Evolutionary conservation across 2,797 vertebrate species (phyloP).

Genomic region (Chloroceryle inda): DNA sequence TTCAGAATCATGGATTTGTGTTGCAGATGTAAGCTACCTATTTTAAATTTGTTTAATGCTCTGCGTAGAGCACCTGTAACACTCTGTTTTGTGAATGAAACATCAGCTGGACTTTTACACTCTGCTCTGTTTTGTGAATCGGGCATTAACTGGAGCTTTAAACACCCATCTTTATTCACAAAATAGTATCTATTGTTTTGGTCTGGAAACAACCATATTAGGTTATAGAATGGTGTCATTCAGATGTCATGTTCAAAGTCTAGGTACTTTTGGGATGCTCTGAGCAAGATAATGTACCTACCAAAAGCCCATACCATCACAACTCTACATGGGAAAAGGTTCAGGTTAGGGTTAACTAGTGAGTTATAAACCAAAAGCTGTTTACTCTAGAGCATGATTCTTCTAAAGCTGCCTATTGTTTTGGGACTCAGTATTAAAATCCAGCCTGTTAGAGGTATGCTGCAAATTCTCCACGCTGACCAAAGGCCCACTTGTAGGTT

Average conservation of each 20-base stretch:
- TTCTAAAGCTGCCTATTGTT: neutral
- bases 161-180: neutral
- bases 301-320: neutral
- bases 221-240: neutral
- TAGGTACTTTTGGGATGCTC: neutral
- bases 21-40: neutral
- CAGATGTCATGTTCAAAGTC: neutral
- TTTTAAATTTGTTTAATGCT: neutral
- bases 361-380: neutral
- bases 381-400: neutral
- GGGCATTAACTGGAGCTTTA: neutral
- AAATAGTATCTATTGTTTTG: neutral
- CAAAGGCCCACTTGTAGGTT: neutral
- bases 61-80: neutral
- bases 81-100: neutral
- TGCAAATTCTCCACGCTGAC: neutral
- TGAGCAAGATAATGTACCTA: neutral
- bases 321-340: neutral
- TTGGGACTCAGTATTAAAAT: neutral
- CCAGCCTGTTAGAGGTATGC: neutral
- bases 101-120: neutral
- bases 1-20: neutral
- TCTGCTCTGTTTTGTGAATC: neutral
- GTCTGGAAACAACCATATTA: neutral
- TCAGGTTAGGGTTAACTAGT: neutral